phyloP scores from a whole-genome alignment of 2,888 invertebrate genomes.

The Parnassius smintheus region DNA sequence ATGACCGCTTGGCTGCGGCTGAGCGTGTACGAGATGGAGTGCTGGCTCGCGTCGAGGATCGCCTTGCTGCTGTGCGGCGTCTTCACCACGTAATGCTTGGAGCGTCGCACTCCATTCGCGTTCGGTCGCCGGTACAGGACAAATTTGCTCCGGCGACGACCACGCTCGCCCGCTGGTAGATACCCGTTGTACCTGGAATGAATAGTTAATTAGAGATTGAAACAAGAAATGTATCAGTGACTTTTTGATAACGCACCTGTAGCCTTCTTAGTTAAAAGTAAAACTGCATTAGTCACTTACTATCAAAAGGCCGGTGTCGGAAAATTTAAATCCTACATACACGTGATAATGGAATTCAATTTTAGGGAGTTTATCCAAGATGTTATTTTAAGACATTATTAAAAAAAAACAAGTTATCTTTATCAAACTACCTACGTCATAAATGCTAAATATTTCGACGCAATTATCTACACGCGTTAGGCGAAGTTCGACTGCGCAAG shows the following conservation, averaged over 20 bases:
- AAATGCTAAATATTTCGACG: no score
- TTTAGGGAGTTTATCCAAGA: no score
- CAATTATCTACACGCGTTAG: no score
- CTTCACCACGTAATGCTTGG: slow-evolving; percentile 97
- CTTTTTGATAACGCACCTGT: no score
- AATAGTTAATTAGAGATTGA: not conserved
- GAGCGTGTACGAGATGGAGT: slow-evolving; percentile 98
- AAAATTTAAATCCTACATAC: no score
- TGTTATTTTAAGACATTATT: not conserved
- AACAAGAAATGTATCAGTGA: not conserved
- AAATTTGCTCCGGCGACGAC: slow-evolving; percentile 96
- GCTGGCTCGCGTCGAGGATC: slow-evolving; percentile 95
- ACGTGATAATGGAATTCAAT: no score
- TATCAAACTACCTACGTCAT: no score
- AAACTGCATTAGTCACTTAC: no score
- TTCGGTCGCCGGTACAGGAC: slow-evolving; percentile 91
- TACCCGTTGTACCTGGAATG: slow-evolving; percentile 93
- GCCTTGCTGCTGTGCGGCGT: slow-evolving; percentile 97
- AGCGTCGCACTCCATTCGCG: slow-evolving; percentile 96
- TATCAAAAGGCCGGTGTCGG: no score
- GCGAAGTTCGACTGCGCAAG: no score
- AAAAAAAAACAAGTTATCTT: no score
- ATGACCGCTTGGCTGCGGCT: slow-evolving; percentile 98
- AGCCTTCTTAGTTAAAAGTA: no score
- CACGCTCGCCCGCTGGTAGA: slow-evolving; percentile 95